These are phyloP conservation scores for Hypselothyrea guttata DNA, from an alignment of 2,888 invertebrate species.

Conservation along the genomic window DNA sequence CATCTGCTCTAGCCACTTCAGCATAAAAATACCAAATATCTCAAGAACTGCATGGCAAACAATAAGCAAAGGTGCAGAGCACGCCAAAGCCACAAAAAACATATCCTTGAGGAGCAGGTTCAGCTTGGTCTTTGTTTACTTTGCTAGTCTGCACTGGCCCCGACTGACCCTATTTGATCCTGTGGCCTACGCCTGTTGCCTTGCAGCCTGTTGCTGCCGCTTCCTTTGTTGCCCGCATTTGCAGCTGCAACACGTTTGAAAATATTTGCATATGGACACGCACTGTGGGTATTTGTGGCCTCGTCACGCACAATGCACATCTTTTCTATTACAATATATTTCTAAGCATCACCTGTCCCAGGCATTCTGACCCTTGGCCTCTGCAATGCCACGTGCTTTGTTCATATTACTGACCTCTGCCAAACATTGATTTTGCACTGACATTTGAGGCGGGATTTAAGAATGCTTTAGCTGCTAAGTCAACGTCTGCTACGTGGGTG, in stretches of 20 bases:
- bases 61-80: constrained; percentile 27
- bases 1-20: constrained; percentile 63
- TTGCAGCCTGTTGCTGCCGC: constrained; percentile 56
- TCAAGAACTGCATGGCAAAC: constrained; percentile 9
- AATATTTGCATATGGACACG: constrained; percentile 67
- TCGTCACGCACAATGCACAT: constrained; percentile 52
- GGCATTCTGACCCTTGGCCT: constrained; percentile 17
- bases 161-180: constrained; percentile 59
- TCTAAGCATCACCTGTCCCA: constrained; percentile 60
- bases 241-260: constrained; percentile 59
- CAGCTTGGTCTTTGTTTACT: constrained; percentile 43
- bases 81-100: constrained; percentile 10
- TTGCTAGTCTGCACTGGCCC: constrained; percentile 41
- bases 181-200: constrained; percentile 39
- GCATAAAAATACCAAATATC: constrained; percentile 47
- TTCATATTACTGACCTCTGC: constrained; percentile 48
- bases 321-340: constrained; percentile 30
- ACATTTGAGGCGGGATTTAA: constrained; percentile 33
- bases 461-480: constrained; percentile 7
- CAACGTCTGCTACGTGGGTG: constrained; percentile 30
- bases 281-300: constrained; percentile 57
- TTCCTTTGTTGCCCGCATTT: constrained; percentile 42
- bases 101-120: constrained; percentile 60
- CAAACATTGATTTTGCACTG: constrained; percentile 14
- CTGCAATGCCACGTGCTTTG: constrained; percentile 61